phyloP scores from a whole-genome alignment of 2,113 vertebrate species.

The Chaenocephalus aceratus region DNA sequence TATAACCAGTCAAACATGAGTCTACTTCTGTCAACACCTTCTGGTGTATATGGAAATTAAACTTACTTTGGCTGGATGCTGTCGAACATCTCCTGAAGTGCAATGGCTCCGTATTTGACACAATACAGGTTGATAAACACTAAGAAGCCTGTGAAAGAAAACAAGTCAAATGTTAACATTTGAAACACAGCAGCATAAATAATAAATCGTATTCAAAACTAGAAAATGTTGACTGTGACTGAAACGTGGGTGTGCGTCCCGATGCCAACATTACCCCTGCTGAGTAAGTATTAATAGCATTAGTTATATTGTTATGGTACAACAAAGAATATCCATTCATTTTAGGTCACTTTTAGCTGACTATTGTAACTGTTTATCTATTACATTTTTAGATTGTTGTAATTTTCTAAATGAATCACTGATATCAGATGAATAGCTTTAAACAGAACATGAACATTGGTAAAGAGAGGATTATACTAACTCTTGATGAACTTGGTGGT shows the following conservation, averaged over 20 bases:
- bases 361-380: no score
- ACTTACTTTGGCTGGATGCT: slow-evolving; percentile 98
- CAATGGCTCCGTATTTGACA: slow-evolving; percentile 95
- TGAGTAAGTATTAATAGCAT: no score
- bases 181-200: no score
- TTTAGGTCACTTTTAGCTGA: no score
- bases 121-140: slow-evolving; percentile 97
- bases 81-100: slow-evolving; percentile 97
- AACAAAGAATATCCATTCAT: no score
- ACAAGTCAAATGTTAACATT: not conserved
- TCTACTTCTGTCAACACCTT: not conserved
- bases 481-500: slow-evolving; percentile 99
- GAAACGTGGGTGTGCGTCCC: no score
- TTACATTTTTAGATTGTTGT: no score
- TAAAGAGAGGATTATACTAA: slow-evolving; percentile 78
- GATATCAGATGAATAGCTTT: not conserved
- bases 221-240: no score
- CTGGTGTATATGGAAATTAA: not conserved
- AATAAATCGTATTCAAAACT: no score
- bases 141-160: slow-evolving; percentile 89
- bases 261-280: no score
- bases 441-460: not conserved
- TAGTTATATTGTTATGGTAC: no score
- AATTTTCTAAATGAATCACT: not conserved
- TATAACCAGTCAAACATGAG: not conserved